Evolutionary conservation across 2,888 invertebrate species (phyloP), one percentile per base, ranked within the genome.

Genomic region (Cinara cedri): DNA sequence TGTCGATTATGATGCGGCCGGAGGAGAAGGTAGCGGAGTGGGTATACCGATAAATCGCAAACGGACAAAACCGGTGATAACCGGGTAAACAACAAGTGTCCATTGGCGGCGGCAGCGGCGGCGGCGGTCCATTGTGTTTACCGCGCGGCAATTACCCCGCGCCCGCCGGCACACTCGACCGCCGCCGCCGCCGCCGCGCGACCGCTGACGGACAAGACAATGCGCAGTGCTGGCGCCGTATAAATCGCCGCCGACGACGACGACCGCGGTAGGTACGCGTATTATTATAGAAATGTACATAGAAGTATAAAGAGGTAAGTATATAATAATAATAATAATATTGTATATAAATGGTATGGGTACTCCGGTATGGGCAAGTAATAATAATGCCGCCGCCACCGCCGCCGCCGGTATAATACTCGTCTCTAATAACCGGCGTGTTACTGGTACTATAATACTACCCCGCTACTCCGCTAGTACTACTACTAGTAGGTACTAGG

Each of bases 181-280:
- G 13, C 1, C 21, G 42, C 14, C 65, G 55, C 44, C 55, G 51
- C 21, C 57, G 54, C 14, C 34, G 6, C 3, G n/a, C 65, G 24
- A 13, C 54, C 19, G 8, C 78, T 78, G 78, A 70, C 78, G 70
- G 78, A 78, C 78, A 78, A 78, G 68, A 78, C 78, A 78, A 78
- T 78, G 78, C 78, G 70, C 34, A 49, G 57, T n/a, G 68, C 78
- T 78, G 78, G 78, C 78, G 78, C 78, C 78, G 78, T 78, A 78
- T 78, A 78, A 78, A 78, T 78, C 70, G 76, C 78, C 55, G 78
- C n/a, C 72, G 60, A 70, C 60, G 57, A 62, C 54, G 19, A 62
- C 24, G 55, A 46, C 44, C 65, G 68, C 70, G 75, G 75, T 75
- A 76, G 65, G 76, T 68, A 75, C 21, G 60, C 1, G 42, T 19